phyloP scores from a whole-genome alignment of 2,888 invertebrate species.

The Ormyrus thymus region DNA sequence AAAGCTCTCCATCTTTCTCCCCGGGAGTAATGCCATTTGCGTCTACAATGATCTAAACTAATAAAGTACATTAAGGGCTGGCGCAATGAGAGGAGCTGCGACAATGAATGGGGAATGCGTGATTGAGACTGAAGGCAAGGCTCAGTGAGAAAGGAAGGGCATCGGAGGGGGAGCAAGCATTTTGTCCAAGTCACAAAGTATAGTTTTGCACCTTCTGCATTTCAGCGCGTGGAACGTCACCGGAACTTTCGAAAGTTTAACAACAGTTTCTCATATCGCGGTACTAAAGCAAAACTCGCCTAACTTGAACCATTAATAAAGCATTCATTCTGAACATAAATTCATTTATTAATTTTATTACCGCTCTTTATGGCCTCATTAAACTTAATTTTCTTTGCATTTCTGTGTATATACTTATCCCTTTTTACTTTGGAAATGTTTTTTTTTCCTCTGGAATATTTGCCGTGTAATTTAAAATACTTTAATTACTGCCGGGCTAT shows the following conservation, averaged over 20 bases:
- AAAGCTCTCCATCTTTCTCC: not conserved
- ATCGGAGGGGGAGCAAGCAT: not conserved
- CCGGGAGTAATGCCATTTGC: not conserved
- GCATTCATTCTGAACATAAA: conserved; percentile 45
- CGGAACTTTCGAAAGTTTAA: conserved; percentile 44
- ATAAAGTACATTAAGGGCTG: conserved; percentile 14
- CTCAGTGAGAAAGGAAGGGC: not conserved
- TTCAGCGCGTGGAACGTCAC: conserved; percentile 38
- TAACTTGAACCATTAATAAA: conserved; percentile 51
- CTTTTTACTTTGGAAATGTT: too few species aligned
- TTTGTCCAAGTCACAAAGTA: conserved; percentile 30
- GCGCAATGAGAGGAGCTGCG: not conserved
- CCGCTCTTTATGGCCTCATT: conserved; percentile 34
- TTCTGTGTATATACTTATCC: conserved; percentile 6
- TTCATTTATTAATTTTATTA: conserved; percentile 48
- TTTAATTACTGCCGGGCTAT: too few species aligned
- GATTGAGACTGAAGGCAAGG: conserved; percentile 9
- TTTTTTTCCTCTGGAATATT: not conserved
- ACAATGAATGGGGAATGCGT: conserved; percentile 3
- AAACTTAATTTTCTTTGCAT: conserved; percentile 43
- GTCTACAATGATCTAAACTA: conserved; percentile 1
- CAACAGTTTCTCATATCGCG: conserved; percentile 51
- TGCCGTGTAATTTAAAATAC: conserved; percentile 14
- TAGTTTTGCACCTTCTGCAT: conserved; percentile 40
- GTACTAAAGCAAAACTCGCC: conserved; percentile 40